These are phyloP conservation scores for Rhabditoides inermis DNA, from an alignment of 2,888 invertebrate species.

Conservation along the genomic window DNA sequence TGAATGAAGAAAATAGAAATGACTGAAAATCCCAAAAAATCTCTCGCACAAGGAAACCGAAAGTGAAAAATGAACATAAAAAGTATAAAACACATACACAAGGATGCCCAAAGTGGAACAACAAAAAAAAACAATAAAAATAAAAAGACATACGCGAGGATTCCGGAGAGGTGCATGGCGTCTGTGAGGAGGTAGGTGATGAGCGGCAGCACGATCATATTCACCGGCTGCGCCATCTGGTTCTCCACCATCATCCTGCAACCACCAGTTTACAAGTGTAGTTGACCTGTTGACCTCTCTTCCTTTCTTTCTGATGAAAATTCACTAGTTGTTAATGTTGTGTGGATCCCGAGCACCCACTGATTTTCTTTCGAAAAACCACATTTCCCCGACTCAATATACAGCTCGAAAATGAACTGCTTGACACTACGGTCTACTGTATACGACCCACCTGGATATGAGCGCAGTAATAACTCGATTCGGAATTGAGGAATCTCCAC, in stretches of 20 bases:
- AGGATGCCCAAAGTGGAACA: no score
- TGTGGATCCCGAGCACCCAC: neutral
- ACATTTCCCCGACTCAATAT: no score
- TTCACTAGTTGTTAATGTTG: neutral
- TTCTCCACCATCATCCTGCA: constrained; percentile 11
- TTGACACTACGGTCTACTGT: no score
- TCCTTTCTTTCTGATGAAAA: neutral
- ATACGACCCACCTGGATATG: no score
- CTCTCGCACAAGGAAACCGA: no score
- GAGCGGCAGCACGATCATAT: constrained; percentile 95
- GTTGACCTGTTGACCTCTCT: neutral
- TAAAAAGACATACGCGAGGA: constrained; percentile 76
- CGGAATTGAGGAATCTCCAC: no score
- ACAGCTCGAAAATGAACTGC: no score
- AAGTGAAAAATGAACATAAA: no score
- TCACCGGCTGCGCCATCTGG: constrained; percentile 76
- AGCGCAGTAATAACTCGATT: no score
- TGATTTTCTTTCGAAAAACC: constrained; percentile 10
- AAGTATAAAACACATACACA: no score
- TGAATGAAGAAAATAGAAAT: no score
- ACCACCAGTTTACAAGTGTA: neutral
- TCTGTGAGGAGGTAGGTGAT: constrained; percentile 90
- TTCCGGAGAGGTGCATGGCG: constrained; percentile 94
- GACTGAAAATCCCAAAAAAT: no score
- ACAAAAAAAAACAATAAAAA: neutral